Conservation (phyloP, 2,888 invertebrate genomes). For the Drosophila maculinotata region DNA sequence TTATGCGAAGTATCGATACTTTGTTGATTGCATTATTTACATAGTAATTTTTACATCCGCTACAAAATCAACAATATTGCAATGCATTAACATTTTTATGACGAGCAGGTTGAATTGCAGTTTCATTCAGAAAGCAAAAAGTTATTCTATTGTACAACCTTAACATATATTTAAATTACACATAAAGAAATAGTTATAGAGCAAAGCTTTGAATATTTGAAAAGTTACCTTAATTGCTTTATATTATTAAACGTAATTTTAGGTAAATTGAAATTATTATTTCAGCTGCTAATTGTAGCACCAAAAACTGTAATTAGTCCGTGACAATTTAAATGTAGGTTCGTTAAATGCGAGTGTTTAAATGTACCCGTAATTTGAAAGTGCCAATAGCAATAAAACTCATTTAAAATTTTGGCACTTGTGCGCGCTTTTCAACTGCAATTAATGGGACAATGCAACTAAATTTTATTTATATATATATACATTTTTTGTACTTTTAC, state of each 20-base stretch:
- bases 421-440: slow-evolving; percentile 49
- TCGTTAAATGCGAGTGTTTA: slow-evolving; percentile 27
- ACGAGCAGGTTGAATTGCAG: background rate
- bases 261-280: slow-evolving; percentile 40
- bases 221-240: background rate
- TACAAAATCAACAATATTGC: background rate
- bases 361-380: slow-evolving; percentile 37
- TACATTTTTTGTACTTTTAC: slow-evolving; percentile 11
- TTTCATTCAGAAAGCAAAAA: background rate
- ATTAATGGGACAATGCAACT: slow-evolving; percentile 46
- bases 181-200: background rate
- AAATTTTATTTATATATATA: slow-evolving; percentile 42
- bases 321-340: slow-evolving; percentile 22
- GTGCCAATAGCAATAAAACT: slow-evolving; percentile 52
- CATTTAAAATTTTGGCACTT: slow-evolving; percentile 59
- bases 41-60: slow-evolving; percentile 10
- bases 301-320: slow-evolving; percentile 63
- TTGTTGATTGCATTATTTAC: slow-evolving; percentile 31
- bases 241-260: background rate
- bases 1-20: slow-evolving; percentile 25
- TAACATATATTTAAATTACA: background rate
- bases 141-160: background rate
- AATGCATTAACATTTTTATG: slow-evolving; percentile 12
- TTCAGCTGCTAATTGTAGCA: slow-evolving; percentile 40
- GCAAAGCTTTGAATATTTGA: background rate